A percentile compares a stretch with the other conserved stretches of the same genome.
These are phyloP conservation scores for Eriosoma lanigerum DNA, from an alignment of 1,140 invertebrate genomes.

Conservation along the genomic window DNA sequence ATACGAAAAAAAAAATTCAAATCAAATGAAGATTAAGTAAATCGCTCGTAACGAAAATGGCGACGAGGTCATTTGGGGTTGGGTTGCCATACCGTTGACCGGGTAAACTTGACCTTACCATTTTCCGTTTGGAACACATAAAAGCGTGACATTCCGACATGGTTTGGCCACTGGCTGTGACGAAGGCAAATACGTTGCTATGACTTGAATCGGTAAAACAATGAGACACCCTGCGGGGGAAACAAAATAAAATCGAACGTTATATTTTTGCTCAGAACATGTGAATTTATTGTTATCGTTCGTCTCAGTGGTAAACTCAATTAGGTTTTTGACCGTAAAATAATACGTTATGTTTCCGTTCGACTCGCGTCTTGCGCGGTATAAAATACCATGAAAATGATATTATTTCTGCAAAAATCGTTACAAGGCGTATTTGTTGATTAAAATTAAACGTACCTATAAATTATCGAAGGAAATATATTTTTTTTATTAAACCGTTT, in stretches of 20 bases:
- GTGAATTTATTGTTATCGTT: not conserved
- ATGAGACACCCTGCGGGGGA: conserved; percentile 74
- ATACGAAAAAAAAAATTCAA: not conserved
- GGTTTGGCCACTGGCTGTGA: conserved; percentile 74
- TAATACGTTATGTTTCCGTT: not conserved
- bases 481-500: too few species aligned
- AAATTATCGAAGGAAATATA: too few species aligned
- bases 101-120: conserved; percentile 61
- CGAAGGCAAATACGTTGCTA: conserved; percentile 83
- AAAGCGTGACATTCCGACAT: conserved; percentile 84
- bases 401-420: not conserved
- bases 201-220: conserved; percentile 83
- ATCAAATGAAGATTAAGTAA: not conserved
- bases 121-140: conserved; percentile 78
- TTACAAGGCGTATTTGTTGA: too few species aligned
- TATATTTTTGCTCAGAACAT: not conserved
- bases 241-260: conserved; percentile 17
- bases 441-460: too few species aligned
- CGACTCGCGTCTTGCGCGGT: not conserved
- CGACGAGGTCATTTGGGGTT: not conserved
- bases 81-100: not conserved
- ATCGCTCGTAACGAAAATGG: not conserved
- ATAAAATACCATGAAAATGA: not conserved
- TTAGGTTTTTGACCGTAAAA: not conserved
- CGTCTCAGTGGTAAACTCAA: not conserved